A percentile compares a stretch with the other conserved stretches of the same genome.
These are phyloP conservation scores for Brachionus paranguensis DNA, from an alignment of 1,140 invertebrate genomes.

Conservation along the genomic window DNA sequence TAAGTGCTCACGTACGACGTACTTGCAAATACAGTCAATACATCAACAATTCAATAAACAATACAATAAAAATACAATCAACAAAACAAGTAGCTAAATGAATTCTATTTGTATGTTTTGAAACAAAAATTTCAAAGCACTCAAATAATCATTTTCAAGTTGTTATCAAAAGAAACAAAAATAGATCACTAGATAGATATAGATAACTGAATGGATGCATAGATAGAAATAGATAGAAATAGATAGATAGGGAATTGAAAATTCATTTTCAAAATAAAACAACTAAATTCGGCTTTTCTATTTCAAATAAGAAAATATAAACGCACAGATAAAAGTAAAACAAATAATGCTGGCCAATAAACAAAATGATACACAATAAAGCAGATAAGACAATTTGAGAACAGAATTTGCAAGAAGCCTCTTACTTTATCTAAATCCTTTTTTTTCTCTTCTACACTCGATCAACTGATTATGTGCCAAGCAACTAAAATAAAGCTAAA, in stretches of 20 bases:
- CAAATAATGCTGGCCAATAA: neutral
- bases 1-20: neutral
- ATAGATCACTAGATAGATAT: neutral
- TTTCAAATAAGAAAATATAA: neutral
- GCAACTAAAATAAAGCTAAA: too few relatives aligned
- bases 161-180: neutral
- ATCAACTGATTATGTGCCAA: too few relatives aligned
- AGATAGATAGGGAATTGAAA: neutral
- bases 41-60: neutral
- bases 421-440: neutral
- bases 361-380: neutral
- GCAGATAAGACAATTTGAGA: neutral
- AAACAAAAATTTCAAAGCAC: neutral
- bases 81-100: neutral
- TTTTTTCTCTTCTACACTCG: neutral
- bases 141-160: neutral
- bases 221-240: too few relatives aligned
- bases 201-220: too few relatives aligned
- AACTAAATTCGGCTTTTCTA: neutral
- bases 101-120: neutral
- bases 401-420: neutral
- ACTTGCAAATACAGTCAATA: neutral
- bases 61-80: too few relatives aligned
- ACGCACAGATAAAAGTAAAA: neutral
- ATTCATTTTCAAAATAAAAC: constrained; percentile 12